Base-by-base conservation (phyloP, 2,797 vertebrate genomes). In the Eidolon dupreanum region DNA sequence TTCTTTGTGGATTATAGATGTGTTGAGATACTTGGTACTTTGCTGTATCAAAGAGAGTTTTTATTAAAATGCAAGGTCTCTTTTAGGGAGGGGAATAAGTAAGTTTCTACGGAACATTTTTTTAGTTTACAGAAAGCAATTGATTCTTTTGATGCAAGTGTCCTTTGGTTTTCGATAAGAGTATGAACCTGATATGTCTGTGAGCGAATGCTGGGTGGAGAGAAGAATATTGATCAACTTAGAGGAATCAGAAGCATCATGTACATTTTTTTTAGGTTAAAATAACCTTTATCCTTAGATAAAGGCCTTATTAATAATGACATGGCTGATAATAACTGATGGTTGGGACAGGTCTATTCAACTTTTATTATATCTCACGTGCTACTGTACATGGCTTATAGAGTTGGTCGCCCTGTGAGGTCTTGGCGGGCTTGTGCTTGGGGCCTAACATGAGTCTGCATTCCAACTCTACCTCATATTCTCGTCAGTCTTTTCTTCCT, bases 91-190 rank as follows among this genome's bases (percentile, higher is more conserved):
- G 15, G 81, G n/a, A 82, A 10, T 31, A 49, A 28, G 28, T 38
- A 61, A 53, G 6, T 61, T 84, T 59, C 49, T 43, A 4, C 16
- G 46, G 38, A 93, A 20, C 5, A 10, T 36, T 70, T 55, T 90
- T 33, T 83, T 91, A 71, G 36, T 74, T 74, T 82, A 43, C 6
- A 87, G 20, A 78, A 92, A 71, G 43, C 26, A 28, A 55, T 82
- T 20, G 55, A 41, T 59, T 59, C 53, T 63, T 90, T 41, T 43
- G 73, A 36, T 6, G 28, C 43, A 81, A 17, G 1, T 73, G 8
- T 57, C 16, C 49, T 73, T 78, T 38, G 28, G 22, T 68, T 81
- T 83, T 73, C 33, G 38, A 1, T 49, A 26, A 73, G 51, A 81
- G 11, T 24, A 9, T 68, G 22, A 70, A 70, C 86, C 93, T 71